A percentile compares a stretch with the other conserved stretches of the same genome.
These are phyloP conservation scores for Lepidocolaptes lacrymiger DNA, from an alignment of 2,797 vertebrate species.

Conservation along the genomic window DNA sequence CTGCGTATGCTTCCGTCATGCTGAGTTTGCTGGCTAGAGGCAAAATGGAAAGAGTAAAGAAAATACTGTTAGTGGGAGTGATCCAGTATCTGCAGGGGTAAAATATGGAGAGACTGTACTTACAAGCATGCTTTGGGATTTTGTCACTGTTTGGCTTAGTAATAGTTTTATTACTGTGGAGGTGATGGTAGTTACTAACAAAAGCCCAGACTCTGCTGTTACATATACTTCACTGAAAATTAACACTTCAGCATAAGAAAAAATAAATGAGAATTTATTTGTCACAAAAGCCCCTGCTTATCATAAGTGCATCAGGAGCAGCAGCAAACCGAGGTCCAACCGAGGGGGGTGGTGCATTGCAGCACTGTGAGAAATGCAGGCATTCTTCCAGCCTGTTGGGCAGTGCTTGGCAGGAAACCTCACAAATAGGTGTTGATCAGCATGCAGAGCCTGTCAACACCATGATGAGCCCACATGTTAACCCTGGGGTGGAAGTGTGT, in stretches of 20 bases:
- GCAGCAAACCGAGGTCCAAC: neutral
- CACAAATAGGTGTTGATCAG: neutral
- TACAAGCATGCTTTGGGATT: neutral
- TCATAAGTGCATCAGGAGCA: neutral
- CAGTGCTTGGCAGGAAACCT: neutral
- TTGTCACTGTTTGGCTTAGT: neutral
- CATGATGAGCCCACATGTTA: rapidly evolving
- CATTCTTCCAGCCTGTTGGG: neutral
- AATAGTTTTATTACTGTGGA: neutral
- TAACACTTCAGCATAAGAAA: neutral
- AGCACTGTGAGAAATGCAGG: neutral
- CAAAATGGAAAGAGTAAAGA: neutral
- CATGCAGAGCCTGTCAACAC: neutral
- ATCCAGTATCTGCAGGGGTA: neutral
- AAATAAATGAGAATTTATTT: neutral
- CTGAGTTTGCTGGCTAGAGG: neutral
- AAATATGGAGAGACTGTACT: neutral
- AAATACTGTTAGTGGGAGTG: neutral
- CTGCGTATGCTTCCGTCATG: slow-evolving; percentile 50
- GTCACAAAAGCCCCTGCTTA: neutral
- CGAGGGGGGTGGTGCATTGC: neutral
- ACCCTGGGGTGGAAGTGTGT: neutral
- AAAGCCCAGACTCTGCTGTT: neutral
- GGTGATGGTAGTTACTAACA: neutral
- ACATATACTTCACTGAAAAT: neutral